phyloP scores from a whole-genome alignment of 1,140 invertebrate genomes.

The Meteorus sp. region DNA sequence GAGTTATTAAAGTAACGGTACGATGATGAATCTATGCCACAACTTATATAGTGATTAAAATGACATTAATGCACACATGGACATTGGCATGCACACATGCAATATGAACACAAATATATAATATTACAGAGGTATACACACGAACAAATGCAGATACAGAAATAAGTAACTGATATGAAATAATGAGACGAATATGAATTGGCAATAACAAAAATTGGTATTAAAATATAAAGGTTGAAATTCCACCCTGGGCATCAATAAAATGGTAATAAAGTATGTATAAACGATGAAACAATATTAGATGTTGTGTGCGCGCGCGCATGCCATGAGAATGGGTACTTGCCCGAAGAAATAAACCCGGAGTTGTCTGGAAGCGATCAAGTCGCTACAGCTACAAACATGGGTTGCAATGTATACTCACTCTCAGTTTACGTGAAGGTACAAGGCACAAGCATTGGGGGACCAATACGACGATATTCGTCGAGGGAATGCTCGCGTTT shows the following conservation, averaged over 20 bases:
- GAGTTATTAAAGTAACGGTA: too few relatives aligned
- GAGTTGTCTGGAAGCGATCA: constrained; percentile 15
- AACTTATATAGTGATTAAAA: too few relatives aligned
- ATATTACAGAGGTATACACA: not conserved
- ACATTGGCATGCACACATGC: too few relatives aligned
- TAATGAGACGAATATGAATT: too few relatives aligned
- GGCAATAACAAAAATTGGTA: constrained; percentile 2
- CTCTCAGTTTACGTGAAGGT: not conserved
- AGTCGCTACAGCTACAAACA: constrained; percentile 5
- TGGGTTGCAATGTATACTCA: constrained; percentile 3
- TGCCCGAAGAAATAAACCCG: constrained; percentile 11
- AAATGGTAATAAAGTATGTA: not conserved
- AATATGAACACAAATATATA: too few relatives aligned
- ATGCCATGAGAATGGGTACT: not conserved
- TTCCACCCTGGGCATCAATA: not conserved
- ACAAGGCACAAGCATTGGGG: not conserved
- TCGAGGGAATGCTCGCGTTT: too few relatives aligned
- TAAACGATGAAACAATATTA: constrained; percentile 10
- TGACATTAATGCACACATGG: too few relatives aligned
- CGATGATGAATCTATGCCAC: too few relatives aligned
- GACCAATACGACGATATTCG: not conserved
- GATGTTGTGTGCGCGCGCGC: not conserved
- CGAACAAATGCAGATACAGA: not conserved
- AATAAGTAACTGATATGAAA: too few relatives aligned
- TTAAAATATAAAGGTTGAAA: not conserved